A percentile compares a stretch with the other conserved stretches of the same genome.
Evolutionary conservation across 2,797 vertebrate genomes (phyloP).

Genomic region (Eutrigla gurnardus): DNA sequence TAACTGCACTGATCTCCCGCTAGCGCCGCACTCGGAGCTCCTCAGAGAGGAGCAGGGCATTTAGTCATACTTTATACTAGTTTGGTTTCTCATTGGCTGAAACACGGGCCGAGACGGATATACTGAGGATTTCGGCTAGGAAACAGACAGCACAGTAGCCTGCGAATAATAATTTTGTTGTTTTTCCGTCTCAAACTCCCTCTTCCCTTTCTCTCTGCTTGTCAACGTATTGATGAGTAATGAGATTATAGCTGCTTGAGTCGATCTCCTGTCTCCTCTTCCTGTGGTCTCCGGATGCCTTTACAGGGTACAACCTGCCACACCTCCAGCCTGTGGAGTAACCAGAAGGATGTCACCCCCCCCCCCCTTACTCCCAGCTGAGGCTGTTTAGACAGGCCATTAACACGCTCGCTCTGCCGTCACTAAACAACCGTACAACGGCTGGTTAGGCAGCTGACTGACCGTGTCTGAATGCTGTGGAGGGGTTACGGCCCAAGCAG

Average conservation of each 20-base stretch:
- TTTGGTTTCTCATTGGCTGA: constrained; percentile 75
- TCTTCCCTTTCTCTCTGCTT: constrained; percentile 35
- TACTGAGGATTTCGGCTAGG: constrained; percentile 34
- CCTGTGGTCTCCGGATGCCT: constrained; percentile 56
- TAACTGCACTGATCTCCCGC: constrained; percentile 83
- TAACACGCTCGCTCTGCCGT: constrained; percentile 69
- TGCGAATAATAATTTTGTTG: constrained; percentile 60
- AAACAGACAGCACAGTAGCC: constrained; percentile 49
- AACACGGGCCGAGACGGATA: constrained; percentile 57
- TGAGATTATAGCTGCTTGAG: constrained; percentile 50
- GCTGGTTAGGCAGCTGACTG: constrained; percentile 80
- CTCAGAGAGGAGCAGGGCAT: constrained; percentile 76
- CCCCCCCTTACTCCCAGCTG: constrained; percentile 46
- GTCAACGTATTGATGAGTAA: constrained; percentile 61
- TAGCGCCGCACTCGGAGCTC: constrained; percentile 80
- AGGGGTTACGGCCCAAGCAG: constrained; percentile 35
- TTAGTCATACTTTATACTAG: constrained; percentile 80
- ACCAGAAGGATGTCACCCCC: constrained; percentile 5
- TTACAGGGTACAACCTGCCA: constrained; percentile 41
- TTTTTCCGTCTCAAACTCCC: constrained; percentile 48
- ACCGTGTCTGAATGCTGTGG: constrained; percentile 67
- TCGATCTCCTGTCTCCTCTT: constrained; percentile 40
- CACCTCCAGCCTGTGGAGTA: constrained; percentile 40
- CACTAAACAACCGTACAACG: constrained; percentile 67
- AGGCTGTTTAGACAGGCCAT: constrained; percentile 70